Evolutionary conservation across 1,140 invertebrate genomes (phyloP).

Genomic region (Drepana arcuata): DNA sequence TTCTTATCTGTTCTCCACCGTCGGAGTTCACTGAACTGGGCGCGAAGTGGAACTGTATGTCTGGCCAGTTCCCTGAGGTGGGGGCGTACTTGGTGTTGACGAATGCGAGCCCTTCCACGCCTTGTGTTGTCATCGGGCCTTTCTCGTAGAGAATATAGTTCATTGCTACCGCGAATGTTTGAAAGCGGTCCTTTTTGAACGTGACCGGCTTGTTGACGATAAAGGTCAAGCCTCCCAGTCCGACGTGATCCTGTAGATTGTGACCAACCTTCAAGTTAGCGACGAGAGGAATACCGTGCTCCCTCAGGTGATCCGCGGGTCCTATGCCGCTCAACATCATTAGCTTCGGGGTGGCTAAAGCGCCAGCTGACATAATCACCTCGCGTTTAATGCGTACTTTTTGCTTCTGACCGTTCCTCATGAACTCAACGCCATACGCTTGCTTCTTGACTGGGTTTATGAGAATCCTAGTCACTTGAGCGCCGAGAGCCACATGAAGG

Average conservation of each 20-base stretch:
- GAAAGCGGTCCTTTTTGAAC: conserved; percentile 83
- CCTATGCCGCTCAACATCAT: conserved; percentile 93
- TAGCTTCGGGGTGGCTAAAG: conserved; percentile 87
- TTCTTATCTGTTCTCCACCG: conserved; percentile 81
- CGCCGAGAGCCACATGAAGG: conserved; percentile 85
- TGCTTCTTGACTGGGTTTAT: conserved; percentile 78
- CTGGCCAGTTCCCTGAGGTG: conserved; percentile 81
- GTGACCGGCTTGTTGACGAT: conserved; percentile 85
- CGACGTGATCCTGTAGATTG: conserved; percentile 90
- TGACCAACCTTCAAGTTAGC: conserved; percentile 85
- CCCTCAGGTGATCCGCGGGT: conserved; percentile 82
- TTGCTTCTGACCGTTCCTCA: conserved; percentile 76
- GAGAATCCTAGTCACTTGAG: conserved; percentile 81
- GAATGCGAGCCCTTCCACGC: conserved; percentile 87
- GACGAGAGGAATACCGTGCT: conserved; percentile 82
- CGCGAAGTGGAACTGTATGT: conserved; percentile 90
- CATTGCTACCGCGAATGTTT: conserved; percentile 82
- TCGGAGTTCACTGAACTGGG: conserved; percentile 88
- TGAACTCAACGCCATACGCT: conserved; percentile 84
- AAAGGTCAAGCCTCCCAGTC: conserved; percentile 86
- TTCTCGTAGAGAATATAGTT: conserved; percentile 86
- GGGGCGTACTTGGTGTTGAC: conserved; percentile 89
- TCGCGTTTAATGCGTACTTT: conserved; percentile 81
- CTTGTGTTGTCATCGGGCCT: conserved; percentile 86
- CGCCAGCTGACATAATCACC: conserved; percentile 85